phyloP scores from a whole-genome alignment of 1,140 invertebrate genomes.

The Laupala kohalensis region DNA sequence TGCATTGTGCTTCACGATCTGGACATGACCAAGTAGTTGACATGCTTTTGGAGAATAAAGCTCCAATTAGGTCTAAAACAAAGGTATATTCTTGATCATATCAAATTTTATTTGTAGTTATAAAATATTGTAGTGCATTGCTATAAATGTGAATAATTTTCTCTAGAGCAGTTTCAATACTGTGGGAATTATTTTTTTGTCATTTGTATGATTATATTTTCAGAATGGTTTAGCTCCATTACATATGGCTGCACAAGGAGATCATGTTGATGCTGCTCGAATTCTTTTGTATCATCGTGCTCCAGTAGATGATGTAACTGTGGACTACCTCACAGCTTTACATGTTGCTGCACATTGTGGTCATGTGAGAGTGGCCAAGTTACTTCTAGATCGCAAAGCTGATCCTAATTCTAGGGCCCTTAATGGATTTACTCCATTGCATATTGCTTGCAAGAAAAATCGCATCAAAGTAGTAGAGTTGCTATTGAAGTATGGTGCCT shows the following conservation, averaged over 20 bases:
- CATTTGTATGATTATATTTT: constrained; percentile 9
- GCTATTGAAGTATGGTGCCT: constrained; percentile 88
- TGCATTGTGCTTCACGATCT: constrained; percentile 85
- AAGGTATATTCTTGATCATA: constrained; percentile 48
- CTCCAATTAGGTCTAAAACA: constrained; percentile 93
- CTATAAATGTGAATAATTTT: too few species aligned
- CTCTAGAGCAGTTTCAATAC: too few species aligned
- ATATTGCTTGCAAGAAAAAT: constrained; percentile 99
- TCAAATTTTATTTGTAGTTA: neutral
- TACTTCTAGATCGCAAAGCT: constrained; percentile 83
- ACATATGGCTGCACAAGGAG: constrained; percentile 92
- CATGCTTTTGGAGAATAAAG: constrained; percentile 76
- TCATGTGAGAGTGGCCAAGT: constrained; percentile 87
- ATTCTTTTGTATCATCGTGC: constrained; percentile 86
- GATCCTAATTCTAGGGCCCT: constrained; percentile 92
- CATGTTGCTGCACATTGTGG: constrained; percentile 94
- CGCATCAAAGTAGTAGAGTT: constrained; percentile 92
- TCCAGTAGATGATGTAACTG: constrained; percentile 93
- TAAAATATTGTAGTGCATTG: too few species aligned
- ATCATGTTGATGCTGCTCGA: constrained; percentile 89
- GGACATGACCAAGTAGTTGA: constrained; percentile 95
- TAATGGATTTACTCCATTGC: constrained; percentile 96
- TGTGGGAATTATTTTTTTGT: neutral
- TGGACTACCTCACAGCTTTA: constrained; percentile 91
- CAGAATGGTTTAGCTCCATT: constrained; percentile 80